A percentile compares a stretch with the other conserved stretches of the same genome.
phyloP scores from a whole-genome alignment of 2,888 invertebrate genomes.

The Zhuqinia jingwanae region DNA sequence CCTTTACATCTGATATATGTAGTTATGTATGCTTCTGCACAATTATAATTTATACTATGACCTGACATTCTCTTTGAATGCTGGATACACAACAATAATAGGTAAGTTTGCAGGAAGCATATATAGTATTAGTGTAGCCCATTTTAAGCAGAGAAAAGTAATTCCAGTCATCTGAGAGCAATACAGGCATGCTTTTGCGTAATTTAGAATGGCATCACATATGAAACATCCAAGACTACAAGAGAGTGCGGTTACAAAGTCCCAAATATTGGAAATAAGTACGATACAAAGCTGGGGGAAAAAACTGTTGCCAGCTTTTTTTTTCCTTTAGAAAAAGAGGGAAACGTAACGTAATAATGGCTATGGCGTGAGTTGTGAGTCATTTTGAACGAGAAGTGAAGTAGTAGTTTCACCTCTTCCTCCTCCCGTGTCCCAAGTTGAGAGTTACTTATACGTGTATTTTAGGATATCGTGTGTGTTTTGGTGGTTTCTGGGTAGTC shows the following conservation, averaged over 20 bases:
- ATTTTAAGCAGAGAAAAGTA: too few species aligned
- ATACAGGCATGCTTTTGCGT: too few species aligned
- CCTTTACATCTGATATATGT: background rate
- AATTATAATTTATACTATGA: too few species aligned
- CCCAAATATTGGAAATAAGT: background rate
- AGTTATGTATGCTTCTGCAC: background rate
- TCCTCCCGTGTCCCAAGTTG: background rate
- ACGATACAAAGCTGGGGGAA: background rate
- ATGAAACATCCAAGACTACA: too few species aligned
- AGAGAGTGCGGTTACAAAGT: too few species aligned
- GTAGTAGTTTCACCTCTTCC: conserved; percentile 22
- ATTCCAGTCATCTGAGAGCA: too few species aligned
- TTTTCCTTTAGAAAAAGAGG: background rate
- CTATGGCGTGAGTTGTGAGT: conserved; percentile 8
- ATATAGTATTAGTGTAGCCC: too few species aligned
- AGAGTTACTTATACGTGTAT: background rate
- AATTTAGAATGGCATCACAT: too few species aligned
- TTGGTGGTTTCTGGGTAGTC: background rate
- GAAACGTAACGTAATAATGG: conserved; percentile 14
- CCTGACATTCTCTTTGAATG: too few species aligned
- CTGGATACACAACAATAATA: too few species aligned
- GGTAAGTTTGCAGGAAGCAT: too few species aligned
- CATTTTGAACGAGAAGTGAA: too few species aligned
- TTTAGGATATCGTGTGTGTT: background rate
- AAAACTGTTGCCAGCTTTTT: background rate